Base-by-base conservation (phyloP, 1,140 invertebrate genomes). In the Magallana ariakensis region DNA sequence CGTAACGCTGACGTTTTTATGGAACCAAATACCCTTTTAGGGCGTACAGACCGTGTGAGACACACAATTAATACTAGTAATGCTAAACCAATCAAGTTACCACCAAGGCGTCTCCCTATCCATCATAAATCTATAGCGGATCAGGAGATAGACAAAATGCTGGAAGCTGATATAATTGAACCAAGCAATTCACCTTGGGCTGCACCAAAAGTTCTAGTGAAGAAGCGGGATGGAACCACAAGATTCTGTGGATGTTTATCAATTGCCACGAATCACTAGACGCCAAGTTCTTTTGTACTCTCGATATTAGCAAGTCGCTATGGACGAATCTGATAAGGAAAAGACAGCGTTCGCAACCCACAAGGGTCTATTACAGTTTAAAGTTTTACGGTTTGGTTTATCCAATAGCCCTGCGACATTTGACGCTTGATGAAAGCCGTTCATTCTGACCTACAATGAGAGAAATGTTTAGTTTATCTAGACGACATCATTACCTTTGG, bases 101-200 rank as follows among this genome's bases (percentile, higher is more conserved):
- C 81, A 56, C 80, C 83, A 5, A 80, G 80, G 70, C 89, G 93
- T 8, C 85, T 95, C 16, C 94, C 94, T 6, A 93, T 93, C 87
- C 91, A 93, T 10, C 85, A 95, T 2, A 91, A 88, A 88, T 86
- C 93, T 26, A 87, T 90, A 57, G 89, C 95, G 8, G 91, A 95
- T 11, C 22, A 91, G 13, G 93, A 95, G 90, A 85, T 95, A n/a
- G 86, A 92, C 15, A 89, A 89, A n/a, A 89, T 95, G 84, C 89
- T 93, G n/a, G 55, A 89, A 26, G 26, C 60, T 16, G 87, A 88
- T 46, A 83, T 81, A 33, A 89, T 55, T 56, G 58, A 55, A 80
- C 85, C 87, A 82, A 80, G 33, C 80, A 1, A 56, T 66, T 33
- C 15, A 46, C 7, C 91, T 0, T 46, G 86, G 86, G 26, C 53